Evolutionary conservation across 2,113 vertebrate genomes (phyloP), one percentile per base, ranked within the genome.

Genomic region (Salvelinus namaycush): DNA sequence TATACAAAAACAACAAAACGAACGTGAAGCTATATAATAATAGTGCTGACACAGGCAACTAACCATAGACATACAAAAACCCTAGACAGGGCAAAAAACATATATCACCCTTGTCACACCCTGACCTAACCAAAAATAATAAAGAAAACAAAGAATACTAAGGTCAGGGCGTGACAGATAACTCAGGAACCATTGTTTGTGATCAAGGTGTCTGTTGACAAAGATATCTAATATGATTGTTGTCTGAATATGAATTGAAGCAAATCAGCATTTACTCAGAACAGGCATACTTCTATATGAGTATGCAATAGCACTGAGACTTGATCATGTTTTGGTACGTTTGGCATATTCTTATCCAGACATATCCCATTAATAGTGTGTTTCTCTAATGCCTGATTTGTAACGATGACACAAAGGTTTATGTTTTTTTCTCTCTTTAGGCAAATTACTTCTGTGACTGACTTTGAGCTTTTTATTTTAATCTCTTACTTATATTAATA

Each of bases 401-500:
- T 76, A 70, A 77, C 73, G 51, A 62, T 68, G 12, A 2, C 13
- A 22, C 7, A 51, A 16, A 51, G 12, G 49, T 16, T n/a, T 71
- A 24, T 51, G 12, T 51, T 14, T 14, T 73, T 6, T 1, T 44
- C 24, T 62, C 27, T 74, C 65, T 72, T 72, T 79, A 80, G 5
- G 27, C 51, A 70, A 71, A 81, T 81, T 29, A 62, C 24, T 20
- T 27, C 64, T n/a, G 20, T 60, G 59, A 51, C 49, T 60, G 59
- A 65, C 6, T 76, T 73, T 51, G 39, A 65, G 24, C 44, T 14
- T n/a, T 7, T 7, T 9, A 78, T 77, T 81, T 77, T 51, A 3
- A 65, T 85, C 67, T 81, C 16, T 2, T 59, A 24, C 59, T 24
- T 0, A 9, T 59, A 85, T 84, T 79, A 79, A 87, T 83, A 76